These are phyloP conservation scores for Melolontha melolontha DNA, from an alignment of 2,888 invertebrate species.

Conservation along the genomic window DNA sequence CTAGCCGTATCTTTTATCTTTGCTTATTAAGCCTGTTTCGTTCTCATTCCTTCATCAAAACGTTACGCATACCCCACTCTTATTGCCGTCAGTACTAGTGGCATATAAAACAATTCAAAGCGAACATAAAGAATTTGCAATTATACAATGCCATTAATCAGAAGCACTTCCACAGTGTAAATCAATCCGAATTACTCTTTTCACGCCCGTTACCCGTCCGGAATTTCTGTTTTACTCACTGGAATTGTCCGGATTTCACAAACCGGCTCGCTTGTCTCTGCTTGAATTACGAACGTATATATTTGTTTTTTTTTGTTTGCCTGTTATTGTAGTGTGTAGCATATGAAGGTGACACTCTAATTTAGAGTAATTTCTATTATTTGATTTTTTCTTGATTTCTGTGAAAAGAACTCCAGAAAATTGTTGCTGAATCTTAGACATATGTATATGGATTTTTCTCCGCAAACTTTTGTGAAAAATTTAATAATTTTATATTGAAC, in stretches of 20 bases:
- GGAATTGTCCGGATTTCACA: slow-evolving; percentile 54
- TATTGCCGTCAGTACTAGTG: not conserved
- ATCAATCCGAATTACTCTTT: slow-evolving; percentile 64
- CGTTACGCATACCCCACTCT: slow-evolving; percentile 14
- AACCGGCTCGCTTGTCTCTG: slow-evolving; percentile 26
- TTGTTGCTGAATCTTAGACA: too few relatives aligned
- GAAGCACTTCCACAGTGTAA: slow-evolving; percentile 62
- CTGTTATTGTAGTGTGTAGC: too few relatives aligned
- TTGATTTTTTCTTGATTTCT: too few relatives aligned
- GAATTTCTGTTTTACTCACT: slow-evolving; percentile 54
- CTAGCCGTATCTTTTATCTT: too few relatives aligned
- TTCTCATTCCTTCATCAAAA: too few relatives aligned
- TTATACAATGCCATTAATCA: slow-evolving; percentile 64
- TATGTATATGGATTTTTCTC: too few relatives aligned
- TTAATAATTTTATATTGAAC: too few relatives aligned
- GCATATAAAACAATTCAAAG: slow-evolving; percentile 46
- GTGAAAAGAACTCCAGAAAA: too few relatives aligned
- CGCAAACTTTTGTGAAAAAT: too few relatives aligned
- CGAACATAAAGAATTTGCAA: slow-evolving; percentile 64
- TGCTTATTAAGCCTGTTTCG: too few relatives aligned
- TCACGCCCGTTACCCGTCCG: slow-evolving; percentile 60
- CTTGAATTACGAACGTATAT: slow-evolving; percentile 24
- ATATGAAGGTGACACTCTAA: too few relatives aligned
- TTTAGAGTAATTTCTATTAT: too few relatives aligned
- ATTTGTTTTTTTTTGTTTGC: slow-evolving; percentile 1